A percentile compares a stretch with the other conserved stretches of the same genome.
phyloP scores from a whole-genome alignment of 2,113 vertebrate species.

The Bombycilla garrulus region DNA sequence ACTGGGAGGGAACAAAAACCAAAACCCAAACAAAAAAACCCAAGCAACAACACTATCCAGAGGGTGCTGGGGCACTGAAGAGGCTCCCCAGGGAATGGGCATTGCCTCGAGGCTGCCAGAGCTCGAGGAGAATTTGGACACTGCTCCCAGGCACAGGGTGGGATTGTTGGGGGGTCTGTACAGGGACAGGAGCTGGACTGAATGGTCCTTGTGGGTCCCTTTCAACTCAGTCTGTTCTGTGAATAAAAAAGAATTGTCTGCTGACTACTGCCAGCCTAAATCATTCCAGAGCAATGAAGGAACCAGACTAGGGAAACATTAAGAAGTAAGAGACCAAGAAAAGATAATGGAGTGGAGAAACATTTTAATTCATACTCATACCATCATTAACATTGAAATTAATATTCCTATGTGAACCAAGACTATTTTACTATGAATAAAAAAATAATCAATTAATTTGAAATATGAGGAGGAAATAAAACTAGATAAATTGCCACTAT shows the following conservation, averaged over 20 bases:
- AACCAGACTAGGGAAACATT: not conserved
- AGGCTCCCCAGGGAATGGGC: not conserved
- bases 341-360: not conserved
- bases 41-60: not conserved
- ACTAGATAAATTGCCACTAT: not conserved
- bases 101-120: not conserved
- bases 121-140: not conserved
- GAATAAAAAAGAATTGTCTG: not conserved
- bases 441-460: not conserved
- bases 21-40: not conserved
- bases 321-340: not conserved
- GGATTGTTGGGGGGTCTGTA: rapidly evolving
- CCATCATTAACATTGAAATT: not conserved
- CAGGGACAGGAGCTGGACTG: rapidly evolving
- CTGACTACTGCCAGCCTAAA: not conserved
- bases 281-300: not conserved
- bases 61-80: not conserved
- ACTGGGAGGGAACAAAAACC: rapidly evolving
- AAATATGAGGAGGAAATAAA: not conserved
- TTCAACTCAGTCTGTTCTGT: not conserved
- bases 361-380: not conserved
- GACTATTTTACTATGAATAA: not conserved
- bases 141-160: rapidly evolving
- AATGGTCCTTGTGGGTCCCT: not conserved
- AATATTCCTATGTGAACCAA: not conserved